Conservation (phyloP, 2,888 invertebrate species). For the Protophormia terraenovae region DNA sequence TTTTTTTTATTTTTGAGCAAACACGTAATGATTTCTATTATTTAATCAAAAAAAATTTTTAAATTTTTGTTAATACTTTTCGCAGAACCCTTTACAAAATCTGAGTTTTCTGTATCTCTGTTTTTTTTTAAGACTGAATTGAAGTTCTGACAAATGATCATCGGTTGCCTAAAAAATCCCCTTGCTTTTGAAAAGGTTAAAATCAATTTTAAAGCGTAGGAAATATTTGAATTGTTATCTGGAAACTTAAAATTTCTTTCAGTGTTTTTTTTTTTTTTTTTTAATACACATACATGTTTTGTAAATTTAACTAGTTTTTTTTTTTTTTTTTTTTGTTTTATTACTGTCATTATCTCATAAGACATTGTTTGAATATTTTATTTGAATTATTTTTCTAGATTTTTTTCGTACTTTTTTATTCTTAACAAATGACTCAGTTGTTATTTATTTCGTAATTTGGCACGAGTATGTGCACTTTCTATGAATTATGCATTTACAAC, state of each 20-base stretch:
- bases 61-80: too few species aligned
- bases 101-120: too few species aligned
- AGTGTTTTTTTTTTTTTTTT: not conserved
- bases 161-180: too few species aligned
- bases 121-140: too few species aligned
- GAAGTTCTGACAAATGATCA: too few species aligned
- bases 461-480: slow-evolving; percentile 9
- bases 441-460: not conserved
- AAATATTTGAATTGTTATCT: too few species aligned
- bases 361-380: slow-evolving; percentile 17
- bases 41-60: not conserved
- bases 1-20: not conserved
- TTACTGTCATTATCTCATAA: not conserved
- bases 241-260: not conserved
- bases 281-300: too few species aligned
- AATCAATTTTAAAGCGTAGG: too few species aligned
- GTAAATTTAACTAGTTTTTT: not conserved
- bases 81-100: too few species aligned
- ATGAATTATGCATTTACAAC: slow-evolving; percentile 11
- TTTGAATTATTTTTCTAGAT: not conserved
- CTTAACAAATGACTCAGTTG: not conserved
- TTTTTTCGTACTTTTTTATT: not conserved
- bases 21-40: slow-evolving; percentile 2
- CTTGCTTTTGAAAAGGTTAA: too few species aligned
- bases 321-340: not conserved